Percentiles rank a stretch among this genome's conserved stretches.
Conservation (phyloP, 2,888 invertebrate species). For the Andricus quercusramuli region DNA sequence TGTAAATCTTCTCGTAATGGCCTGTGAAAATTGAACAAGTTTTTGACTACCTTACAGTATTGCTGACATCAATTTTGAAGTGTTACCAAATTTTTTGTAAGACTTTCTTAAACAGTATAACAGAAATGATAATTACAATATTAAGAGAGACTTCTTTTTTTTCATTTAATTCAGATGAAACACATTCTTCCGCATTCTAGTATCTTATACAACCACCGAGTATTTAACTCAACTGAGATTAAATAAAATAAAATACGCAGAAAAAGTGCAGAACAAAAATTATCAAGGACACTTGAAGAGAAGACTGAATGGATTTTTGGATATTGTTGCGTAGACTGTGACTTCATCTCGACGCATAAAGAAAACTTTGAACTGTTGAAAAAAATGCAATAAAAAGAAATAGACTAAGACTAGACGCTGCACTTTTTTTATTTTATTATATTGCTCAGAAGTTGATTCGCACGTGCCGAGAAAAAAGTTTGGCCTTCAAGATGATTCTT, state of each 20-base stretch:
- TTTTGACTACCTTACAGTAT: background rate
- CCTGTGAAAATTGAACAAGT: conserved; percentile 31
- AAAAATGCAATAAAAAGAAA: conserved; percentile 15
- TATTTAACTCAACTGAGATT: background rate
- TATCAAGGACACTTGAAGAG: background rate
- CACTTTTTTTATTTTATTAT: conserved; percentile 16
- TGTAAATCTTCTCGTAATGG: conserved; percentile 16
- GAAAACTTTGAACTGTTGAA: background rate
- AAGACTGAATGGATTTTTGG: background rate
- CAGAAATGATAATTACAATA: too few relatives aligned
- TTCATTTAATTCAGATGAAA: too few relatives aligned
- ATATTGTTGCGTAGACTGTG: background rate
- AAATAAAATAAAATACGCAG: background rate
- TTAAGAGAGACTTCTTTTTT: too few relatives aligned
- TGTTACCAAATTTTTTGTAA: too few relatives aligned
- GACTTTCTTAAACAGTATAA: too few relatives aligned
- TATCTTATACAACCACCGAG: too few relatives aligned
- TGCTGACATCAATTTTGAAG: background rate
- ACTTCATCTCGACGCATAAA: conserved; percentile 1
- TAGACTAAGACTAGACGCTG: conserved; percentile 20
- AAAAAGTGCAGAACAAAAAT: background rate
- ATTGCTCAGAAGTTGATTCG: conserved; percentile 18
- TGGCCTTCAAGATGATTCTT: conserved; percentile 20
- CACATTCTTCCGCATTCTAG: too few relatives aligned
- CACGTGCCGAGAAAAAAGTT: conserved; percentile 21